Evolutionary conservation across 2,888 invertebrate genomes (phyloP).

Genomic region (Drosophila anceps): DNA sequence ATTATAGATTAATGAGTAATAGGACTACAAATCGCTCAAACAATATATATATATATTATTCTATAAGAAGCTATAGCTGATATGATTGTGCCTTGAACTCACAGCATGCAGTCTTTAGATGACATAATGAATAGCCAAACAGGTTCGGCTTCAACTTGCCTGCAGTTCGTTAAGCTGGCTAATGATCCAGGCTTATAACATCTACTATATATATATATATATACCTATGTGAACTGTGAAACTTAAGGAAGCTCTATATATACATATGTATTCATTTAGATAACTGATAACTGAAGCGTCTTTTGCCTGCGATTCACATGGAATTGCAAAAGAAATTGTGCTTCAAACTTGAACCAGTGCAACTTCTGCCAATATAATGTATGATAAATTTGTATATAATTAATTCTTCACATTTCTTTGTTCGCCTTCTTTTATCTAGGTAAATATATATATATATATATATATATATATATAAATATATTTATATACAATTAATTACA

Average conservation of each 20-base stretch:
- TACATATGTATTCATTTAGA: background rate
- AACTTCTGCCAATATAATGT: background rate
- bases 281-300: background rate
- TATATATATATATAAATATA: no score
- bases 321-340: background rate
- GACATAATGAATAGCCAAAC: background rate
- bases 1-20: no score
- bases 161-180: background rate
- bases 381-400: no score
- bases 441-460: no score
- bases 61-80: no score
- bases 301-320: background rate
- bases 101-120: background rate
- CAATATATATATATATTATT: no score
- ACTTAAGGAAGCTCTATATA: background rate
- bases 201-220: no score
- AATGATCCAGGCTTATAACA: no score
- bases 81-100: background rate
- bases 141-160: background rate
- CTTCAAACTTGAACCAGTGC: background rate
- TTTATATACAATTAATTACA: background rate
- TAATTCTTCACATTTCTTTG: no score
- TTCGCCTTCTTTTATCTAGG: no score
- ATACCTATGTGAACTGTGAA: no score
- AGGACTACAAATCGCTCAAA: no score